Evolutionary conservation across 2,113 vertebrate genomes (phyloP).

Genomic region (Elaphurus davidianus): DNA sequence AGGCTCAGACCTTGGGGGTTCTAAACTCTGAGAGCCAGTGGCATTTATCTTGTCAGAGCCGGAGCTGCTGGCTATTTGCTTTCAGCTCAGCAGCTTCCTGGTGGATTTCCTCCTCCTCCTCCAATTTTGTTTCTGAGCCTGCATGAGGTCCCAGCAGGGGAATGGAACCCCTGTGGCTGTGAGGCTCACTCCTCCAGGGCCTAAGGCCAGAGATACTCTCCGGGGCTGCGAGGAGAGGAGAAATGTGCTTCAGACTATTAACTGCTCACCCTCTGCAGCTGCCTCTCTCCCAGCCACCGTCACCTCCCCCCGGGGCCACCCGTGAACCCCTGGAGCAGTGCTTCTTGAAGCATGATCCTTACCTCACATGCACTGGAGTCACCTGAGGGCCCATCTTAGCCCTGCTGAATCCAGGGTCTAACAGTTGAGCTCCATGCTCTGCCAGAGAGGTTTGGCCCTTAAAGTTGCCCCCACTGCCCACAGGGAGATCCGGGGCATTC

Average conservation of each 20-base stretch:
- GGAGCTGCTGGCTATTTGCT: neutral
- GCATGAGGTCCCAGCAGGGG: neutral
- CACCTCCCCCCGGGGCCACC: neutral
- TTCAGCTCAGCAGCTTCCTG: neutral
- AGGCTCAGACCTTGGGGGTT: neutral
- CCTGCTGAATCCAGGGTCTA: neutral
- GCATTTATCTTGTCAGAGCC: slow-evolving; percentile 33
- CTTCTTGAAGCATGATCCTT: neutral
- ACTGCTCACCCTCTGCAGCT: neutral
- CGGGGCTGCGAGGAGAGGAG: neutral
- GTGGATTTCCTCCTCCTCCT: neutral
- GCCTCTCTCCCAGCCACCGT: neutral
- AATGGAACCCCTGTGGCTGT: neutral
- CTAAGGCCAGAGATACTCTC: neutral
- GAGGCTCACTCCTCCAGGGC: neutral
- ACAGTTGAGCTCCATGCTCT: neutral
- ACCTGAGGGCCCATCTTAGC: neutral
- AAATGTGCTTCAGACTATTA: neutral
- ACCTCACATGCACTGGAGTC: neutral
- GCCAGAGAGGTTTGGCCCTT: neutral
- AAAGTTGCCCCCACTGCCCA: neutral
- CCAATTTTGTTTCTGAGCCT: neutral
- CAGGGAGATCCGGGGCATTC: neutral
- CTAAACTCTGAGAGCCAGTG: neutral
- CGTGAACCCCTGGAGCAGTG: neutral